Conservation (phyloP, 2,797 vertebrate species). For the Parauchenoglanis punctatus region DNA sequence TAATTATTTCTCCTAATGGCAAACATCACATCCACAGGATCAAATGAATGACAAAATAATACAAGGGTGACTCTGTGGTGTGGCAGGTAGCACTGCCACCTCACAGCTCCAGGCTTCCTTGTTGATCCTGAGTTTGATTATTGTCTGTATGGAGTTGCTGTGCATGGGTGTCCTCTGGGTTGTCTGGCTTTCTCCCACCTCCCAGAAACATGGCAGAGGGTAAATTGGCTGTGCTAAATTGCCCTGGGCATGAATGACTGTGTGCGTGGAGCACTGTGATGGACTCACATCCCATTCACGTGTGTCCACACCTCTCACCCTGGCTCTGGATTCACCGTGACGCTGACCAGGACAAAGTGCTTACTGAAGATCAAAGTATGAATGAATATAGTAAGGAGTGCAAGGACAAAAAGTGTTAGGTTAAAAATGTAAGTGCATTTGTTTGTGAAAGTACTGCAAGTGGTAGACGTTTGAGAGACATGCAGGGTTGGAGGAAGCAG, state of each 20-base stretch:
- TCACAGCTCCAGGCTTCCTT: not conserved
- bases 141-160: not conserved
- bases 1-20: slow-evolving; percentile 1
- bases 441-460: not conserved
- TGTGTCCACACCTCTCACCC: not conserved
- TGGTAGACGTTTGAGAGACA: slow-evolving; percentile 6
- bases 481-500: slow-evolving; percentile 23
- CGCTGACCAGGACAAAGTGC: not conserved
- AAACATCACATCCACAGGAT: not conserved
- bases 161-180: not conserved
- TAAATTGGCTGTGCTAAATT: not conserved
- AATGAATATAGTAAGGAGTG: not conserved
- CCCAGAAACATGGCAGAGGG: not conserved
- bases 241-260: not conserved
- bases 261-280: not conserved
- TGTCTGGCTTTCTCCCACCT: not conserved
- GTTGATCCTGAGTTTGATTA: not conserved
- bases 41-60: not conserved
- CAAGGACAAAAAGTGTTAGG: not conserved
- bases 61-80: not conserved
- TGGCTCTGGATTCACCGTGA: not conserved
- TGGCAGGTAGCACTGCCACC: too few relatives aligned
- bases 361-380: not conserved
- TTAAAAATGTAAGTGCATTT: not conserved
- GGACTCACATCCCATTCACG: not conserved